Percentiles rank a stretch among this genome's conserved stretches.
These are phyloP conservation scores for Stegodyphus mimosarum DNA, from an alignment of 1,140 invertebrate genomes.

Conservation along the genomic window DNA sequence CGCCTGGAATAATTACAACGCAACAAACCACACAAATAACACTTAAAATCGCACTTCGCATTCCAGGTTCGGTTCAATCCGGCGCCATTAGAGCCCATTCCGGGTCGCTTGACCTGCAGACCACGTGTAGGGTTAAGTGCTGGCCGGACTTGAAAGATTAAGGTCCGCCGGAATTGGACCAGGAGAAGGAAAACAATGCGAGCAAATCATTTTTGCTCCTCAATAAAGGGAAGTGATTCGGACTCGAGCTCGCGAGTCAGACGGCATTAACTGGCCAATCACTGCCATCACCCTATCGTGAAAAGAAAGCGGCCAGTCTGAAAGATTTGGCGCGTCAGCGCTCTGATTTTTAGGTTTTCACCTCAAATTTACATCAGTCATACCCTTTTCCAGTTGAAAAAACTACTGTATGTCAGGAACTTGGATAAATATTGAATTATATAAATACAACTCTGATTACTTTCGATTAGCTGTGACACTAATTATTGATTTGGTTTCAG, in stretches of 20 bases:
- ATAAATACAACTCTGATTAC: too few species aligned
- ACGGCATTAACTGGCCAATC: constrained; percentile 53
- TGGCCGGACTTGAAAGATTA: neutral
- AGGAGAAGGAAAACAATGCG: too few species aligned
- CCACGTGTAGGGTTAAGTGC: constrained; percentile 56
- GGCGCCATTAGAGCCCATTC: constrained; percentile 4
- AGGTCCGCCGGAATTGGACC: neutral
- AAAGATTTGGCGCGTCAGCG: constrained; percentile 24
- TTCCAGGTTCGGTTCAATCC: neutral
- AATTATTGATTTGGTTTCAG: too few species aligned
- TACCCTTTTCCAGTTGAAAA: too few species aligned
- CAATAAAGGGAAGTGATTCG: constrained; percentile 58
- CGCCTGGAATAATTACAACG: constrained; percentile 10
- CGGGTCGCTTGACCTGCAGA: constrained; percentile 48
- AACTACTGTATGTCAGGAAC: too few species aligned
- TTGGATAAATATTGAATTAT: too few species aligned
- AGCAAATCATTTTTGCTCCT: constrained; percentile 43
- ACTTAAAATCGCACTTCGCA: constrained; percentile 32
- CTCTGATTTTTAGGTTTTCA: too few species aligned
- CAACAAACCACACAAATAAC: neutral
- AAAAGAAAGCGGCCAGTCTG: neutral
- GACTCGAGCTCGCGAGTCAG: neutral
- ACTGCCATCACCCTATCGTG: constrained; percentile 56
- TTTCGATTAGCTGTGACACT: too few species aligned
- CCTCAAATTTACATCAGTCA: too few species aligned